Evolutionary conservation across 2,888 invertebrate genomes (phyloP).

Genomic region (Sphaeridia pumilis): DNA sequence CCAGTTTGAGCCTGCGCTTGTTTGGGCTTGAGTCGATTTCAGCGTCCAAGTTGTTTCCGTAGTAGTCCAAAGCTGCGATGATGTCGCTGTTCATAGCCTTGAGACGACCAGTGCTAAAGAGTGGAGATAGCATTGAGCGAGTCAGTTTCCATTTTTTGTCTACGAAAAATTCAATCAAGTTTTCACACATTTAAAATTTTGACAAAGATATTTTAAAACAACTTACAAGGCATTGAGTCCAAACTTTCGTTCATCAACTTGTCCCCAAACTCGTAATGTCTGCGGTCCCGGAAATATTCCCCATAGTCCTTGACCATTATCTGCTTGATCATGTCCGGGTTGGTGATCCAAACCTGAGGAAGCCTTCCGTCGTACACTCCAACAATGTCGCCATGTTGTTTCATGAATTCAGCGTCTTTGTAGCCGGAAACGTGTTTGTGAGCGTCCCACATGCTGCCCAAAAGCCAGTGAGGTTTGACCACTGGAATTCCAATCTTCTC

Average conservation of each 20-base stretch:
- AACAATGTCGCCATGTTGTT: too few relatives aligned
- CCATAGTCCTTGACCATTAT: conserved; percentile 8
- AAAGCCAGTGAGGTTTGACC: conserved; percentile 19
- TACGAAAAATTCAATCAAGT: conserved; percentile 1
- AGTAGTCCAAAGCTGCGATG: conserved; percentile 18
- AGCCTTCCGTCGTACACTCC: conserved; percentile 7
- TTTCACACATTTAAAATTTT: too few relatives aligned
- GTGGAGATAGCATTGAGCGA: conserved; percentile 21
- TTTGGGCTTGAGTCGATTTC: too few relatives aligned
- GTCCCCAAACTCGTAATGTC: conserved; percentile 15
- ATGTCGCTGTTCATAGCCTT: conserved; percentile 24
- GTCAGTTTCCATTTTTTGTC: conserved; percentile 34
- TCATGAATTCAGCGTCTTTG: too few relatives aligned
- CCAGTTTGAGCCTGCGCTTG: too few relatives aligned
- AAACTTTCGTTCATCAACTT: conserved; percentile 26
- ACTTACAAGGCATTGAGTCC: conserved; percentile 24
- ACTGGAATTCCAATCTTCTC: conserved; percentile 22
- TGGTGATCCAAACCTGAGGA: background rate
- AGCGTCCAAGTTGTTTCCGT: conserved; percentile 18
- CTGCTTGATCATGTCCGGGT: conserved; percentile 2
- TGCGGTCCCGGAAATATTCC: background rate
- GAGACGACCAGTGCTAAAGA: conserved; percentile 27
- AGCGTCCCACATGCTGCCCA: too few relatives aligned
- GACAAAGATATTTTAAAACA: background rate
- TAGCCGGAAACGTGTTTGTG: too few relatives aligned